These are phyloP conservation scores for Drosophila demipolita DNA, from an alignment of 2,888 invertebrate genomes.

Conservation along the genomic window DNA sequence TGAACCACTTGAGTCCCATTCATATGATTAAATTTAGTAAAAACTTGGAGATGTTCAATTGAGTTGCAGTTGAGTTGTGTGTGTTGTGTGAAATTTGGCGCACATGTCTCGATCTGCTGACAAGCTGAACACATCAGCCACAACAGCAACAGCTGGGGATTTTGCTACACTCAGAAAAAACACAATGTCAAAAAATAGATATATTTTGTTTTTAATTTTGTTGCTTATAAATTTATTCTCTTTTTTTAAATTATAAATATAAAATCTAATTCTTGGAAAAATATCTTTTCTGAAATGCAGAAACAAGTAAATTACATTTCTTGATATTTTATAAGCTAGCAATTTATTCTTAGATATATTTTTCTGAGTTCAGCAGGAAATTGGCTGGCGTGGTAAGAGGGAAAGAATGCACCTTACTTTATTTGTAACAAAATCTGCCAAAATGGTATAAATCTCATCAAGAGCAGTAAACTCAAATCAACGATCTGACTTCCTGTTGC, in stretches of 20 bases:
- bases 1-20: constrained; percentile 50
- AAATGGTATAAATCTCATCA: constrained; percentile 66
- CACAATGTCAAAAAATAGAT: background rate
- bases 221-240: too few species aligned
- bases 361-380: constrained; percentile 26
- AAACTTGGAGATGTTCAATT: constrained; percentile 23
- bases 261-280: too few species aligned
- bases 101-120: constrained; percentile 15
- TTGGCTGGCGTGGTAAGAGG: constrained; percentile 28
- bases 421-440: constrained; percentile 51
- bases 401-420: constrained; percentile 20
- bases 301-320: too few species aligned
- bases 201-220: background rate
- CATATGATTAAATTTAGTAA: constrained; percentile 59
- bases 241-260: too few species aligned
- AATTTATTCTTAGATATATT: too few species aligned
- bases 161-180: background rate
- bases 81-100: constrained; percentile 41
- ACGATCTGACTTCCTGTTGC: constrained; percentile 52
- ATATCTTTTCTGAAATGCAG: too few species aligned
- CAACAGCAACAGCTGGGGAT: constrained; percentile 22
- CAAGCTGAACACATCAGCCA: constrained; percentile 26
- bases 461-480: constrained; percentile 62
- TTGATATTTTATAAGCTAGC: too few species aligned
- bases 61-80: constrained; percentile 6